These are phyloP conservation scores for Pseudomyrmex concolor DNA, from an alignment of 1,140 invertebrate genomes.

Conservation along the genomic window DNA sequence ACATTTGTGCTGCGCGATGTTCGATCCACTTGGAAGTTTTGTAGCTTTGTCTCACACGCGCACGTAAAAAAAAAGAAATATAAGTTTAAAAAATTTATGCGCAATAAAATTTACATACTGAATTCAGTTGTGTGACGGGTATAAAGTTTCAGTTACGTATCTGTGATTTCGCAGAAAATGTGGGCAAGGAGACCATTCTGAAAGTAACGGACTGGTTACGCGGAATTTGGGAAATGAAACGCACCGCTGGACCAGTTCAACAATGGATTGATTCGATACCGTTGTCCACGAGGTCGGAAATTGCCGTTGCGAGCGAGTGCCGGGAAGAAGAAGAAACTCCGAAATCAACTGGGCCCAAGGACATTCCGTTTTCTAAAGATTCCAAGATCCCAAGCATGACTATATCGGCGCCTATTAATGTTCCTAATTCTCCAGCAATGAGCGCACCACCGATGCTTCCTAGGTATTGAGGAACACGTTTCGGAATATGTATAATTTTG, in stretches of 20 bases:
- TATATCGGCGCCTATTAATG: slow-evolving; percentile 77
- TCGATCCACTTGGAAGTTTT: background rate
- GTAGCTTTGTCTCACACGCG: no score
- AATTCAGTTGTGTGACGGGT: slow-evolving; percentile 2
- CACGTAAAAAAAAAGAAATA: no score
- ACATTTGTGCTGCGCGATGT: background rate
- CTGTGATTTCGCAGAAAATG: slow-evolving; percentile 76
- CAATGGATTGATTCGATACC: slow-evolving; percentile 85
- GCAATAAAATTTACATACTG: background rate
- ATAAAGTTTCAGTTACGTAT: background rate
- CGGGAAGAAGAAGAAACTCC: slow-evolving; percentile 23
- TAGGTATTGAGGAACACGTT: slow-evolving; percentile 68
- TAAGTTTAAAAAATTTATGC: no score
- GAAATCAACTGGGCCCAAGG: slow-evolving; percentile 61
- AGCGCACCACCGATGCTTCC: slow-evolving; percentile 71
- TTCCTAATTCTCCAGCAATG: slow-evolving; percentile 79
- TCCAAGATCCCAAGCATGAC: slow-evolving; percentile 79
- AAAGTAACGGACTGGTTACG: slow-evolving; percentile 81
- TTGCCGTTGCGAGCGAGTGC: slow-evolving; percentile 38
- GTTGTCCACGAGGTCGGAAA: slow-evolving; percentile 70
- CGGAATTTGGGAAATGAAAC: slow-evolving; percentile 83
- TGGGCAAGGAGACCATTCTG: slow-evolving; percentile 80
- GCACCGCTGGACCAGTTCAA: slow-evolving; percentile 80
- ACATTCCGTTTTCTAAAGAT: slow-evolving; percentile 60
- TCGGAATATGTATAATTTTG: background rate